phyloP scores from a whole-genome alignment of 2,888 invertebrate species.

The Heterodera filipjevi region DNA sequence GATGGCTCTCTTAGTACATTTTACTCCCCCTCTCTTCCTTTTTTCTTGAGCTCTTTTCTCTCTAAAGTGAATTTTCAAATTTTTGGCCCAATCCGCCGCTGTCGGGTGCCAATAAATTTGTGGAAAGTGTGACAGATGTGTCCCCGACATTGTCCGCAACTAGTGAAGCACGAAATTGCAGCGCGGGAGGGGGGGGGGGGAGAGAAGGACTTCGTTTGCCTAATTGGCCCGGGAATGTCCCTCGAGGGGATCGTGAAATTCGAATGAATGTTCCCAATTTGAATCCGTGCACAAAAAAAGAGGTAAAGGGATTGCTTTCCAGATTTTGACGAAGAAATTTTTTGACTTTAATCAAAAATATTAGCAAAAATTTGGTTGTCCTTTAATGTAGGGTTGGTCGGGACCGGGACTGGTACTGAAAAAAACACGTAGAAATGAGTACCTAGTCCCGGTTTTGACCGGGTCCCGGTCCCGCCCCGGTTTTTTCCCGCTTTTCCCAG shows the following conservation, averaged over 20 bases:
- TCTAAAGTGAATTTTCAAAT: not conserved
- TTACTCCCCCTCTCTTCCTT: not conserved
- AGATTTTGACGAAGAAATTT: not conserved
- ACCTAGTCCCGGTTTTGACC: too few species aligned
- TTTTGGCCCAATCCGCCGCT: not conserved
- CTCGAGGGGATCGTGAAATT: not conserved
- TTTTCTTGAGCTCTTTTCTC: not conserved
- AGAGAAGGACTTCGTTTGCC: not conserved
- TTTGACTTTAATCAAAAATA: too few species aligned
- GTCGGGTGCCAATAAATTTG: not conserved
- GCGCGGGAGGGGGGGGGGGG: not conserved
- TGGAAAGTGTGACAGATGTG: constrained; percentile 1
- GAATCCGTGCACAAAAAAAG: not conserved
- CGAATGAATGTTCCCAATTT: not conserved
- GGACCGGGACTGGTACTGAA: too few species aligned
- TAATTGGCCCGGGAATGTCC: constrained; percentile 7
- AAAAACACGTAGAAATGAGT: too few species aligned
- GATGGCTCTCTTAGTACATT: not conserved
- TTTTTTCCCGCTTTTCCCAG: too few species aligned
- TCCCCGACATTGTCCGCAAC: constrained; percentile 2
- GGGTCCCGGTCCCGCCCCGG: too few species aligned
- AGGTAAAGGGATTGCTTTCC: not conserved
- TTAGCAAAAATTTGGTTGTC: too few species aligned
- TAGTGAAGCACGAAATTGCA: constrained; percentile 7
- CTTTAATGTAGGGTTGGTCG: too few species aligned